Percentiles rank a stretch among this genome's conserved stretches.
These are phyloP conservation scores for Trichonephila inaurata DNA, from an alignment of 1,140 invertebrate species.

Conservation along the genomic window DNA sequence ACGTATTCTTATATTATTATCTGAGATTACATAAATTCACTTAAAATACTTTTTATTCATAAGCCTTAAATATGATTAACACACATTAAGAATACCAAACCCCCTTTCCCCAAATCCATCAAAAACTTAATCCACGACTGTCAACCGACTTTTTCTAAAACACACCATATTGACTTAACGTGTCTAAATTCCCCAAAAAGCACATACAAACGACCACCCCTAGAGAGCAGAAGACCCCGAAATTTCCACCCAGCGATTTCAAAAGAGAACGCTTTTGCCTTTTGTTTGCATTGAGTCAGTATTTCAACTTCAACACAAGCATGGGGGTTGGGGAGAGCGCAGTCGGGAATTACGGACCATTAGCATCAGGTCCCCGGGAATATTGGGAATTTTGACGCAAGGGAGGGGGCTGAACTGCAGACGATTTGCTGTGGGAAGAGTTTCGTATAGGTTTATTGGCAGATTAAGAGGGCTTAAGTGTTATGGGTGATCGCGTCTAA, in stretches of 20 bases:
- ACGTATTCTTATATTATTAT: no score
- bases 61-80: no score
- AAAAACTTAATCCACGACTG: neutral
- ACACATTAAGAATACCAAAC: no score
- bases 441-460: conserved; percentile 60
- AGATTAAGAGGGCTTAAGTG: conserved; percentile 58
- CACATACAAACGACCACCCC: neutral
- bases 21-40: no score
- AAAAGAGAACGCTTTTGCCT: conserved; percentile 1
- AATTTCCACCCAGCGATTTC: neutral
- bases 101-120: neutral
- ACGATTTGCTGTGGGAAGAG: conserved; percentile 18
- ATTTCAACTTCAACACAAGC: conserved; percentile 39
- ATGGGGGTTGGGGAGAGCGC: neutral
- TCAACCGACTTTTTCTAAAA: neutral
- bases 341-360: conserved; percentile 60
- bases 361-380: conserved; percentile 57
- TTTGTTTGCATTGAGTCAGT: conserved; percentile 67
- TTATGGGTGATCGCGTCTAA: conserved; percentile 39
- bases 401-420: neutral
- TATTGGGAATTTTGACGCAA: conserved; percentile 59
- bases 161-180: conserved; percentile 17
- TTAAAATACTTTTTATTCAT: no score
- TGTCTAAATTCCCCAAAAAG: neutral
- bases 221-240: conserved; percentile 6